These are phyloP conservation scores for Nettapus auritus DNA, from an alignment of 2,113 vertebrate genomes.

Conservation along the genomic window DNA sequence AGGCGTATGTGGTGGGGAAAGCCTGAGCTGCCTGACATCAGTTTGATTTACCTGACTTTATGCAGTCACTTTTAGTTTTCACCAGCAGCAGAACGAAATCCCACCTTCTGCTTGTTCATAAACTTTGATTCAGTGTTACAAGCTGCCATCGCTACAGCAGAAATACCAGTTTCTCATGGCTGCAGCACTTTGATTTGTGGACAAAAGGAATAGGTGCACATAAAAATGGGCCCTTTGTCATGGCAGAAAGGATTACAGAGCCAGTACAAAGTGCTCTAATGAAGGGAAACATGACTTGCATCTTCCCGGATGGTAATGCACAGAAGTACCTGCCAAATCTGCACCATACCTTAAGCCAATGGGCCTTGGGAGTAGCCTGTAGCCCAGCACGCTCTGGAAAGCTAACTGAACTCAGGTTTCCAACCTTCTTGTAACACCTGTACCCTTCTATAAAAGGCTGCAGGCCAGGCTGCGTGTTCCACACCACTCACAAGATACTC, in stretches of 20 bases:
- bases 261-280: not conserved
- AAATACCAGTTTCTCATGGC: not conserved
- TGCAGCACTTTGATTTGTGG: not conserved
- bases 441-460: not conserved
- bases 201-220: not conserved
- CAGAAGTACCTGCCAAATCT: too few species aligned
- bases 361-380: not conserved
- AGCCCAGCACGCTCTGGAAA: fast-evolving
- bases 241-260: not conserved
- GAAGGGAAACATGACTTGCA: fast-evolving
- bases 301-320: fast-evolving
- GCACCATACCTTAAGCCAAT: not conserved
- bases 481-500: fast-evolving
- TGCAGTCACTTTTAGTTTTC: not conserved
- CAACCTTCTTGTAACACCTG: not conserved
- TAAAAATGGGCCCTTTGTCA: not conserved
- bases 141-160: not conserved
- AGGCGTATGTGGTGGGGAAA: not conserved
- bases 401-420: not conserved
- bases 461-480: not conserved
- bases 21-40: not conserved
- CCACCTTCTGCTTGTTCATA: not conserved
- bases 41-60: too few species aligned
- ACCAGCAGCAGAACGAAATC: not conserved
- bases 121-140: not conserved